These are phyloP conservation scores for Actinernus sp. DNA, from an alignment of 92 coral and sea anemone genomes.

Conservation along the genomic window DNA sequence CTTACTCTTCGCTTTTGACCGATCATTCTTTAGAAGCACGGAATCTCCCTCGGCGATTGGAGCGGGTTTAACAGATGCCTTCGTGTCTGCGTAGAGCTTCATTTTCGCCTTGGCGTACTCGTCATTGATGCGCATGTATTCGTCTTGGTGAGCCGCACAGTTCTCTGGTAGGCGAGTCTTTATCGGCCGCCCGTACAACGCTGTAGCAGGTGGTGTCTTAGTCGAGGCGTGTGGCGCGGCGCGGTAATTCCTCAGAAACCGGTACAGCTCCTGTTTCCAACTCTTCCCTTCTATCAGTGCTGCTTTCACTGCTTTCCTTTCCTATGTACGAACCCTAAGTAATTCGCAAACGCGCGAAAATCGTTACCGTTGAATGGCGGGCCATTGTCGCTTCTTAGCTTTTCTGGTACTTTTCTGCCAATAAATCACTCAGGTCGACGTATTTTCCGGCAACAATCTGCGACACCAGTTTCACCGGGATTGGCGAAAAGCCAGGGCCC, in stretches of 20 bases:
- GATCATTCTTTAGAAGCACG: no score
- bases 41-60: no score
- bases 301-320: no score
- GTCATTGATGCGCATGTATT: constrained; percentile 27
- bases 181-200: constrained; percentile 1
- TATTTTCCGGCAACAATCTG: constrained; percentile 3
- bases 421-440: no score
- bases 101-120: constrained; percentile 37
- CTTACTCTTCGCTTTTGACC: no score
- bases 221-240: constrained; percentile 9
- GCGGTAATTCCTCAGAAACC: constrained; percentile 42
- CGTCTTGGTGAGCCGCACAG: background rate
- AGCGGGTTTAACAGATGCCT: no score
- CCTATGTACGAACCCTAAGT: no score
- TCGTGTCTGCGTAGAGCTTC: constrained; percentile 63
- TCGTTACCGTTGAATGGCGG: no score
- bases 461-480: background rate
- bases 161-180: background rate
- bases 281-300: no score
- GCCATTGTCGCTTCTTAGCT: no score
- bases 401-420: no score
- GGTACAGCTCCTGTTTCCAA: constrained; percentile 43
- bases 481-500: background rate
- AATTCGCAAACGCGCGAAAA: no score
- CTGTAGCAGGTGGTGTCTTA: background rate